Percentiles rank a stretch among this genome's conserved stretches.
phyloP scores from a whole-genome alignment of 64 coral and sea anemone genomes.

The Montipora capricornis region DNA sequence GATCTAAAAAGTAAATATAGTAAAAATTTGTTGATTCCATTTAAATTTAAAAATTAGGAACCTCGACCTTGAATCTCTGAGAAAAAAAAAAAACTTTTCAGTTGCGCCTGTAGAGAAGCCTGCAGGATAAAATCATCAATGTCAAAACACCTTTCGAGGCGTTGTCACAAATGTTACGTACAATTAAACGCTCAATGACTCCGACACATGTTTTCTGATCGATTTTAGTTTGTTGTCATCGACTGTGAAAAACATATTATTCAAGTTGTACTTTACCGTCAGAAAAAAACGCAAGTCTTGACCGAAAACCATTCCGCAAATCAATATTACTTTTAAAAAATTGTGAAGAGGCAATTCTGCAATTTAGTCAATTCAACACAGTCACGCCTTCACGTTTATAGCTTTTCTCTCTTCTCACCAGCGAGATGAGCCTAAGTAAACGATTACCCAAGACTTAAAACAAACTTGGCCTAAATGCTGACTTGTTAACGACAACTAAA shows the following conservation, averaged over 20 bases:
- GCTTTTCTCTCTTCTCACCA: not conserved
- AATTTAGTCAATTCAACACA: not conserved
- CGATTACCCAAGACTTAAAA: not conserved
- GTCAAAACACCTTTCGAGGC: too few relatives aligned
- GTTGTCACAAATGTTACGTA: not conserved
- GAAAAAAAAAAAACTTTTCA: too few relatives aligned
- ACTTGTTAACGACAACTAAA: slow-evolving; percentile 53
- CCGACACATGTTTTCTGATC: not conserved
- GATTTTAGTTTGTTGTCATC: not conserved
- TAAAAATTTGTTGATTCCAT: too few relatives aligned
- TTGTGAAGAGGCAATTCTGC: too few relatives aligned
- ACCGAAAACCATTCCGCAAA: not conserved
- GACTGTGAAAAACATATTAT: not conserved
- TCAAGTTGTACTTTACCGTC: not conserved
- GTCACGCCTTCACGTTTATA: not conserved
- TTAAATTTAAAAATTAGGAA: too few relatives aligned
- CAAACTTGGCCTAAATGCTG: slow-evolving; percentile 10
- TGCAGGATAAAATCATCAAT: too few relatives aligned
- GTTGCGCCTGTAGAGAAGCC: too few relatives aligned
- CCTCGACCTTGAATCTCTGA: too few relatives aligned
- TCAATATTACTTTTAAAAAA: not conserved
- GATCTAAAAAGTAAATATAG: too few relatives aligned
- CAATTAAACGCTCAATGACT: slow-evolving; percentile 8
- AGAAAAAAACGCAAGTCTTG: not conserved
- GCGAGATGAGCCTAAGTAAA: not conserved